Conservation (phyloP, 2,113 vertebrate species). For the Edolisoma coerulescens region DNA sequence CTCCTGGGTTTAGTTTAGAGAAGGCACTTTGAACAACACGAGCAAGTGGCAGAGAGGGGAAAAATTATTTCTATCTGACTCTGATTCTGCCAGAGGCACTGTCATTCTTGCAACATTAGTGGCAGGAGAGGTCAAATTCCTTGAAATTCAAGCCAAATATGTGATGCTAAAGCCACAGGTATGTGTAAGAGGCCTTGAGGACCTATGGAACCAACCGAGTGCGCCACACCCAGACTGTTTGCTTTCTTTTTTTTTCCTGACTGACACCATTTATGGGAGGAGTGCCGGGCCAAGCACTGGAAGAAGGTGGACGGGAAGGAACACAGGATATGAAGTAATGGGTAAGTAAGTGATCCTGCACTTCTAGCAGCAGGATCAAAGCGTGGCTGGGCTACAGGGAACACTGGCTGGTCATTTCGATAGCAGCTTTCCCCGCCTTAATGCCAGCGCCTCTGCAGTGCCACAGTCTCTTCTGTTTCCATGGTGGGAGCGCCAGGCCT, state of each 20-base stretch:
- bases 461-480: neutral
- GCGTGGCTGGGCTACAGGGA: neutral
- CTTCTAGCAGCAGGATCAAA: neutral
- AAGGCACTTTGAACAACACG: neutral
- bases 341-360: neutral
- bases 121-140: neutral
- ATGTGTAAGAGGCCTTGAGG: neutral
- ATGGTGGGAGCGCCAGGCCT: neutral
- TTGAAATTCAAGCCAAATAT: neutral
- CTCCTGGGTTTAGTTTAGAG: neutral
- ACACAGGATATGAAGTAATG: neutral
- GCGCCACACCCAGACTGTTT: neutral
- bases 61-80: neutral
- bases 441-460: neutral
- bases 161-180: neutral
- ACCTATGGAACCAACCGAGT: neutral
- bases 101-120: neutral
- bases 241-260: neutral
- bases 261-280: neutral
- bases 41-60: neutral
- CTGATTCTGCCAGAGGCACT: neutral
- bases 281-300: neutral
- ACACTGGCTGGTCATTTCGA: accelerated
- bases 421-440: neutral
- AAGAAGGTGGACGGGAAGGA: neutral